A percentile compares a stretch with the other conserved stretches of the same genome.
These are phyloP conservation scores for Anadara kagoshimensis DNA, from an alignment of 1,140 invertebrate genomes.

Conservation along the genomic window DNA sequence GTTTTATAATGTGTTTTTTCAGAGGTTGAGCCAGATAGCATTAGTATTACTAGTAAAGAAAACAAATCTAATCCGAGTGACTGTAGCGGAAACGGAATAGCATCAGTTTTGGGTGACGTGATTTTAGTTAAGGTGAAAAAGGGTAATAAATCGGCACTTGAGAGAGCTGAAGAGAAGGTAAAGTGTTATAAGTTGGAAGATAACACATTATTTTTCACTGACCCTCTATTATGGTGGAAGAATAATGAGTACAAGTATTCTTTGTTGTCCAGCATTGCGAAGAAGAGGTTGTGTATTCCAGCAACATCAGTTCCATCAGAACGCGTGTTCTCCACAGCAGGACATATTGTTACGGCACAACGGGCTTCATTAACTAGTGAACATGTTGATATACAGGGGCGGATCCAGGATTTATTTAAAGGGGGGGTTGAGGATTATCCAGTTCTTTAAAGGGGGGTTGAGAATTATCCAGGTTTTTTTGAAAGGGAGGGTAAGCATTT, in stretches of 20 bases:
- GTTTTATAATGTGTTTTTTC: no score
- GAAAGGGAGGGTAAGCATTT: no score
- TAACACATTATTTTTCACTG: no score
- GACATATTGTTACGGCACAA: slow-evolving; percentile 23
- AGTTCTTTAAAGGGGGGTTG: no score
- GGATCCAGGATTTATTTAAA: no score
- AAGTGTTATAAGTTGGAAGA: no score
- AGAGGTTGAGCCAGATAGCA: no score
- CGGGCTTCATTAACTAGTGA: neutral
- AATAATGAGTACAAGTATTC: slow-evolving; percentile 9
- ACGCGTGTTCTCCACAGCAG: slow-evolving; percentile 27
- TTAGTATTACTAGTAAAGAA: no score
- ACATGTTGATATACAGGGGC: slow-evolving; percentile 19
- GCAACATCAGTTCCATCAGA: slow-evolving; percentile 22
- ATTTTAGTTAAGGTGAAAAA: slow-evolving; percentile 9
- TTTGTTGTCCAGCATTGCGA: slow-evolving; percentile 7
- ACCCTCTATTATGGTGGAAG: slow-evolving; percentile 41
- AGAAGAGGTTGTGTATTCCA: slow-evolving; percentile 17
- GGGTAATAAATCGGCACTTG: neutral
- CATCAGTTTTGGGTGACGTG: slow-evolving; percentile 17
- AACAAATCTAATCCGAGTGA: no score
- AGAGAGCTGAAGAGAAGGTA: neutral
- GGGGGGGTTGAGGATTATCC: no score
- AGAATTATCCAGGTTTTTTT: no score
- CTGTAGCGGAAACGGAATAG: no score